Base-by-base conservation (phyloP, 2,888 invertebrate species). In the Acholoe squamosa region DNA sequence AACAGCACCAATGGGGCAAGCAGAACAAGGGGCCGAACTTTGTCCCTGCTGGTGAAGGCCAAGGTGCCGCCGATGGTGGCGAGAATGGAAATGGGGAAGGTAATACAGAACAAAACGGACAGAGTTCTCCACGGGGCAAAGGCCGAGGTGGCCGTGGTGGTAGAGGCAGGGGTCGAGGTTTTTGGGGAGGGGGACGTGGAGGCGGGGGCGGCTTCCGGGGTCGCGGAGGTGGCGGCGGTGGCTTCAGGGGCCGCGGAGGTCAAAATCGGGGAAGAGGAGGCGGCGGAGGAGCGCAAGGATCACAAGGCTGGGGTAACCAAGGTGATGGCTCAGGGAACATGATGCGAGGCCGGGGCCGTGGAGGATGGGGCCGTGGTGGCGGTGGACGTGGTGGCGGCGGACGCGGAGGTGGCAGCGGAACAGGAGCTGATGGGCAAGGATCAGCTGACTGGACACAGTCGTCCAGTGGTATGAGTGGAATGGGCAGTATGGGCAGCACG, bases 1-100 rank as follows among this genome's bases (percentile, higher is more conserved):
- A 86, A 28, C 86, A 86, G 52, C 43, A 84, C 12, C 25, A 86
- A 54, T 86, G 86, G 86, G 54, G 28, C 86, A 19, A 28, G n/a
- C 84, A 84, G 43, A 80, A 80, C 33, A 43, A 19, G 34, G 33
- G 80, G 80, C 33, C 3, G 34, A 43, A 0, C 80, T n/a, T 22
- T 25, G 33, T 22, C 33, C 7, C n/a, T 33, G n/a, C 1, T 3
- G 43, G 43, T 1, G 22, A 25, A 7, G 28, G 28, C 28, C 16
- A 16, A 12, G 14, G 14, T 7, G 14, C n/a, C 14, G 71, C 28
- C 12, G 28, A 25, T 1, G 80, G 16, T 3, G 14, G 10, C 12
- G 34, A 80, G 80, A 19, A 19, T 0, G 80, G 34, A 43, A 80
- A 80, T 34, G 80, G 80, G 5, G 22, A n/a, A 7, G 71, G 71